Conservation (phyloP, 2,113 vertebrate genomes). For the Prinia subflava region DNA sequence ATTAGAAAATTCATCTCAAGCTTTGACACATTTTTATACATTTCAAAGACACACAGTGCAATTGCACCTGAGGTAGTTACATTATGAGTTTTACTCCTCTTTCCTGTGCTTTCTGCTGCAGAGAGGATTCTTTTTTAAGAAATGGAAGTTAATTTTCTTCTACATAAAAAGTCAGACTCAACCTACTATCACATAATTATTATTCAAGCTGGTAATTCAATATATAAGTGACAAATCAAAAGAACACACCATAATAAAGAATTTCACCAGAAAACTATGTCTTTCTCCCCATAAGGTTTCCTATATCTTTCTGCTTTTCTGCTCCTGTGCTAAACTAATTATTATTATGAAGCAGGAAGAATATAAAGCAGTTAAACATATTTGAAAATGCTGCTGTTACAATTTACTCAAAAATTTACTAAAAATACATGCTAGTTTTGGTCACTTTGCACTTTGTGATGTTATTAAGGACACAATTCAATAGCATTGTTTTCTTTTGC, state of each 20-base stretch:
- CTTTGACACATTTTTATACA: neutral
- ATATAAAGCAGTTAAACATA: neutral
- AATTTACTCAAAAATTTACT: neutral
- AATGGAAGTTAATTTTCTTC: neutral
- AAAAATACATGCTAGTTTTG: neutral
- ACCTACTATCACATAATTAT: fast-evolving
- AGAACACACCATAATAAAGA: neutral
- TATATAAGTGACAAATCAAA: neutral
- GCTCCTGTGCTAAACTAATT: neutral
- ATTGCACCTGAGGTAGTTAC: neutral
- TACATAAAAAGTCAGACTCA: neutral
- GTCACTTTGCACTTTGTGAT: neutral
- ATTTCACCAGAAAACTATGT: neutral
- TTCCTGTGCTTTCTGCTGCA: neutral
- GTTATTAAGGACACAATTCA: constrained; percentile 6
- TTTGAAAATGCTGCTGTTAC: neutral
- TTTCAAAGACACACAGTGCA: neutral
- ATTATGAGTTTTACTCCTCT: neutral
- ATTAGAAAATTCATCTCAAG: neutral
- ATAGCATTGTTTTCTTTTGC: neutral
- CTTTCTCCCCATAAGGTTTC: neutral
- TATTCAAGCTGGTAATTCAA: neutral
- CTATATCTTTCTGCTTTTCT: neutral
- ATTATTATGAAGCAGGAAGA: neutral
- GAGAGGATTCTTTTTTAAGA: neutral